Conservation (phyloP, 2,888 invertebrate species). For the Ephialtes manifestator region DNA sequence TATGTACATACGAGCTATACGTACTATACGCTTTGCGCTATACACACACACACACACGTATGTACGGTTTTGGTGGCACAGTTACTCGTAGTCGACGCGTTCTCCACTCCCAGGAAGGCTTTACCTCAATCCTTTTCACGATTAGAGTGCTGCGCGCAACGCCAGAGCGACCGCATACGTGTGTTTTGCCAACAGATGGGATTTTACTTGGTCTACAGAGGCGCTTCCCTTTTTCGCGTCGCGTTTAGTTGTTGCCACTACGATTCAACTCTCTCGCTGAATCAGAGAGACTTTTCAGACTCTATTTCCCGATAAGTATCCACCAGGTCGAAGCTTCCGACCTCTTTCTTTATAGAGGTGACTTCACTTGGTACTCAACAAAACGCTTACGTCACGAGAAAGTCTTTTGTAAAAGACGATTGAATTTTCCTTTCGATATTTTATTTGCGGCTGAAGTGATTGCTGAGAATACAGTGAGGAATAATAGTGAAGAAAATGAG, state of each 20-base stretch:
- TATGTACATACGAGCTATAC: neutral
- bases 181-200: conserved; percentile 64
- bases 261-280: conserved; percentile 16
- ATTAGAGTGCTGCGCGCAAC: conserved; percentile 63
- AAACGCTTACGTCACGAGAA: conserved; percentile 38
- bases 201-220: conserved; percentile 51
- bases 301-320: conserved; percentile 16
- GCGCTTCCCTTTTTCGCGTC: conserved; percentile 35
- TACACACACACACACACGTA: conserved; percentile 20
- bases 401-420: conserved; percentile 38
- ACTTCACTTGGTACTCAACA: conserved; percentile 10
- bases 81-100: conserved; percentile 47
- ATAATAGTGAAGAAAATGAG: conserved; percentile 18
- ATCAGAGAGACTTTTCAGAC: conserved; percentile 47
- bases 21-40: conserved; percentile 14
- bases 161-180: conserved; percentile 40
- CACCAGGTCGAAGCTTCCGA: conserved; percentile 3
- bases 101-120: conserved; percentile 53
- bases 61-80: conserved; percentile 26
- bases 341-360: neutral
- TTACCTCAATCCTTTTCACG: conserved; percentile 66
- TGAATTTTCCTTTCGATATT: conserved; percentile 40
- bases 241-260: conserved; percentile 23
- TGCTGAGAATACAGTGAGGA: conserved; percentile 30
- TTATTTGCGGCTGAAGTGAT: conserved; percentile 32